These are phyloP conservation scores for Microcebus lehilahytsara DNA, from an alignment of 2,113 vertebrate species.

Conservation along the genomic window DNA sequence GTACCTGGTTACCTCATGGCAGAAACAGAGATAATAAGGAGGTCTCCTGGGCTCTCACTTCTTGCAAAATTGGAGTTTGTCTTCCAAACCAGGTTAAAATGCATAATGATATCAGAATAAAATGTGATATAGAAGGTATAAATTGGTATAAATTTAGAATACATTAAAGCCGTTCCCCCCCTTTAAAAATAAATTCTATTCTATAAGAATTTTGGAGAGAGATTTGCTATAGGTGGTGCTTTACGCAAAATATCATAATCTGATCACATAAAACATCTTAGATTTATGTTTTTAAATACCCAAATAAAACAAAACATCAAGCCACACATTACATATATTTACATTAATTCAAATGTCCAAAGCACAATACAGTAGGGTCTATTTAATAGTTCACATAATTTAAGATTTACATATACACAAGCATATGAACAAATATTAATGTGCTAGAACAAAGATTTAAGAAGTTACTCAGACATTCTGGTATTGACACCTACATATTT, in stretches of 20 bases:
- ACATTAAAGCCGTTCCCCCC: background rate
- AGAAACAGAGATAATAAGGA: background rate
- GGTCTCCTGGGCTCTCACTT: background rate
- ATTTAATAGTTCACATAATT: conserved; percentile 34
- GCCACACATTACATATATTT: conserved; percentile 61
- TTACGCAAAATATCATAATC: conserved; percentile 22
- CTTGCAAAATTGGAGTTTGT: background rate
- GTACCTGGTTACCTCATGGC: background rate
- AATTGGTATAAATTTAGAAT: background rate
- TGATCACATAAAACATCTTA: conserved; percentile 31
- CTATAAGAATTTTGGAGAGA: background rate
- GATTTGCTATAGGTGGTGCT: background rate
- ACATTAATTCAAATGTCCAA: conserved; percentile 44
- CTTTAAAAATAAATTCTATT: background rate
- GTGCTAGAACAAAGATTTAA: conserved; percentile 8
- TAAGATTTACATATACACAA: conserved; percentile 57
- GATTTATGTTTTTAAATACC: conserved; percentile 51
- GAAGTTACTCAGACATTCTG: conserved; percentile 50
- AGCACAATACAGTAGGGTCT: background rate
- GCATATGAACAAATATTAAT: conserved; percentile 36
- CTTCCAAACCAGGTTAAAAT: background rate
- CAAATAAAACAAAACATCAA: conserved; percentile 49
- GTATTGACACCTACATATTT: conserved; percentile 20
- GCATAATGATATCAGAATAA: background rate
- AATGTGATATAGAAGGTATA: background rate